A percentile compares a stretch with the other conserved stretches of the same genome.
phyloP scores from a whole-genome alignment of 2,113 vertebrate species.

The Gavia stellata region DNA sequence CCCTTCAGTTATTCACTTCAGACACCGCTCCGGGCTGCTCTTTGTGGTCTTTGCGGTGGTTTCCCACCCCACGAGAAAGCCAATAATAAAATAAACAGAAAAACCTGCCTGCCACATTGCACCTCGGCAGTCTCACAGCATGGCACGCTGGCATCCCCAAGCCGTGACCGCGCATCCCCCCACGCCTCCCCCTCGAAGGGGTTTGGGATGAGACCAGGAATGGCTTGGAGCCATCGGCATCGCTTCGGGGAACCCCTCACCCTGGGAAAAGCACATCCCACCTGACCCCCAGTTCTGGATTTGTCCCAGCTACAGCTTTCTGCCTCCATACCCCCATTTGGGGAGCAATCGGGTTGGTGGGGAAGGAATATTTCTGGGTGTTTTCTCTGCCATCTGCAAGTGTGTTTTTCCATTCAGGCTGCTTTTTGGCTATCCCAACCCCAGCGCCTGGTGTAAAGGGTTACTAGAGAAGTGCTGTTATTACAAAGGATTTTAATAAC shows the following conservation, averaged over 20 bases:
- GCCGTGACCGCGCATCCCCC: rapidly evolving
- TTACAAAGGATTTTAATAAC: slow-evolving; percentile 31
- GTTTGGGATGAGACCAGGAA: neutral
- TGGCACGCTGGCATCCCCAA: neutral
- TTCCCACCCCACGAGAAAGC: neutral
- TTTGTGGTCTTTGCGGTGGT: neutral
- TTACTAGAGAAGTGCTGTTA: neutral
- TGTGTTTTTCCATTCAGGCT: neutral
- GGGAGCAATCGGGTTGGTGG: rapidly evolving
- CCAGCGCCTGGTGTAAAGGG: neutral
- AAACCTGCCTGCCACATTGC: neutral
- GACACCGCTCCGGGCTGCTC: neutral
- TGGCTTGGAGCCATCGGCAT: neutral
- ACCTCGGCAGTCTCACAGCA: neutral
- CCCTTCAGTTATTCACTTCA: slow-evolving; percentile 14
- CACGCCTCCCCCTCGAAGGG: rapidly evolving
- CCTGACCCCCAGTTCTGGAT: neutral
- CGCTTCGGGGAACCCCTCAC: neutral
- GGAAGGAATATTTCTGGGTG: neutral
- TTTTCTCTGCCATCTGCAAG: neutral
- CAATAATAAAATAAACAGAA: slow-evolving; percentile 11
- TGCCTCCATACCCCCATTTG: neutral
- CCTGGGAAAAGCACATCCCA: neutral
- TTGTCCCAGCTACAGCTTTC: neutral
- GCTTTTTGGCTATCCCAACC: neutral